Base-by-base conservation (phyloP, 2,113 vertebrate genomes). In the Turdus rufiventris region DNA sequence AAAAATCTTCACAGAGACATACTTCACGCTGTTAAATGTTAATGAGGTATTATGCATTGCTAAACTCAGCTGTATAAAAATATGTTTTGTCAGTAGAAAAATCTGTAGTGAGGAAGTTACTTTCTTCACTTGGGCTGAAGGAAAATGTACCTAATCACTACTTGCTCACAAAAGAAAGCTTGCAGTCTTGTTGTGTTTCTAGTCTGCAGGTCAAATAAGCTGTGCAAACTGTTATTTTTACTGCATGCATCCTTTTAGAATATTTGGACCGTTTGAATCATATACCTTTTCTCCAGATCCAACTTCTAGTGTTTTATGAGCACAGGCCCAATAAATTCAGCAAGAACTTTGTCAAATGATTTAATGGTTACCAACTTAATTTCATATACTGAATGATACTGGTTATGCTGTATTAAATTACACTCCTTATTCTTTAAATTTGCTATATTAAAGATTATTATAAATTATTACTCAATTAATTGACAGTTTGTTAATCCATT, bases 41-140 rank as follows among this genome's bases (percentile, higher is more conserved):
- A 88, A 82, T 85, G 63, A 78, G 33, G 34, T 88, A 94, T 88
- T 86, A 85, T 67, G 40, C 54, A 53, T 71, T 94, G 61, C 51
- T 95, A 84, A 92, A 94, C 82, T 88, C 70, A 93, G 16, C 67
- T 85, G 60, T 85, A 88, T 74, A 91, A 95, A 96, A 93, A 81
- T 88, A 87, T 45, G 18, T 76, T 77, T 48, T 85, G 38, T 62
- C 58, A 76, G 68, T 80, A 89, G 71, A 77, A 91, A 91, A 95
- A 89, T 76, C 72, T 92, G 47, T 67, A 67, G 17, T 47, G 54
- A 12, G 48, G 31, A 87, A 45, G 38, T 45, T 63, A 16, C 24
- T 94, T 79, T 29, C 47, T 72, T 79, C 73, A 61, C 21, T 51
- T 85, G 29, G 34, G 33, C 8, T 78, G 34, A 91, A 87, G 20